A percentile compares a stretch with the other conserved stretches of the same genome.
Conservation (phyloP, 2,113 vertebrate species). For the Piaya cayana region DNA sequence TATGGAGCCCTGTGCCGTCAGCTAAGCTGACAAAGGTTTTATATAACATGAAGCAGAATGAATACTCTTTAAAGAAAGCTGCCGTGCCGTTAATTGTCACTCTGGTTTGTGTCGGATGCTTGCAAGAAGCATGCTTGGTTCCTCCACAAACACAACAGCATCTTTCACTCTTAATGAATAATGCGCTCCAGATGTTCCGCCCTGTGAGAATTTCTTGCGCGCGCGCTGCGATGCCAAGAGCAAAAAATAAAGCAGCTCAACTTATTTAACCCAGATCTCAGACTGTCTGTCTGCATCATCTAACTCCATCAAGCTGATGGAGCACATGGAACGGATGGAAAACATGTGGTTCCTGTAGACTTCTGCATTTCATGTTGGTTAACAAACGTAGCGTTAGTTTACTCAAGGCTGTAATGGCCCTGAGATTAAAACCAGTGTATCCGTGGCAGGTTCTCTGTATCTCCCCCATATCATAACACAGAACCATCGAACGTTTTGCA, state of each 20-base stretch:
- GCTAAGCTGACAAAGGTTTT: conserved; percentile 32
- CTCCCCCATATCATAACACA: neutral
- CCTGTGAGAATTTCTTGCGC: conserved; percentile 59
- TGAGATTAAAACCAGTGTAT: neutral
- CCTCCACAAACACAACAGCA: conserved; percentile 55
- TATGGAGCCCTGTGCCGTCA: conserved; percentile 9
- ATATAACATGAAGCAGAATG: conserved; percentile 30
- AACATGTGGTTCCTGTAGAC: conserved; percentile 55
- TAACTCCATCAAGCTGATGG: conserved; percentile 63
- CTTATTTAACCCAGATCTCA: conserved; percentile 71
- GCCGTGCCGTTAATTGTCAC: conserved; percentile 33
- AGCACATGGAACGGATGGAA: conserved; percentile 49
- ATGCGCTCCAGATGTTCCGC: conserved; percentile 54
- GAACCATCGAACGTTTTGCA: no score
- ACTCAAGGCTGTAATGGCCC: neutral
- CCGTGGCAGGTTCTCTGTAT: neutral
- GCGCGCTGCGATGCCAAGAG: conserved; percentile 17
- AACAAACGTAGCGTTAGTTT: conserved; percentile 22
- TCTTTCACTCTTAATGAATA: conserved; percentile 56
- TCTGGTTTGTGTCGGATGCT: conserved; percentile 61
- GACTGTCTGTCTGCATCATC: conserved; percentile 67
- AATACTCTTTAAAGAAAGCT: conserved; percentile 42
- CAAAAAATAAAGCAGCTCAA: conserved; percentile 63
- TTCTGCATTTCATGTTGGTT: conserved; percentile 40
- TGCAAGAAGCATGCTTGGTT: conserved; percentile 48